phyloP scores from a whole-genome alignment of 1,140 invertebrate genomes.

The Parapsyche elsis region DNA sequence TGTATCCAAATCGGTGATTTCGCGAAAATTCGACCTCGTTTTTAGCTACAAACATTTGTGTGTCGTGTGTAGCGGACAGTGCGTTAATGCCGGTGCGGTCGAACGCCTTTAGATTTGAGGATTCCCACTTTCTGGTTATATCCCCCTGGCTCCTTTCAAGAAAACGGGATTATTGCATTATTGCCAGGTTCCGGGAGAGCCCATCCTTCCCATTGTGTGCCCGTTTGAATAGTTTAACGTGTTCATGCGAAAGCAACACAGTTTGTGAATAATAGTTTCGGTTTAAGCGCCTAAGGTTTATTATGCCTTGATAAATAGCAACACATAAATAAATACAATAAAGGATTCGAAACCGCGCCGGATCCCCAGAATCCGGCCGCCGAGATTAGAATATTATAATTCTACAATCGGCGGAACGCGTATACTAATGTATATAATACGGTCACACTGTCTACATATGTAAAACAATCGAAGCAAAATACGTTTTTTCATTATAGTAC shows the following conservation, averaged over 20 bases:
- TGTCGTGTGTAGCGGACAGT: neutral
- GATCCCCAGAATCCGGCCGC: neutral
- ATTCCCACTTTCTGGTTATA: neutral
- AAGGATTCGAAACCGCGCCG: conserved; percentile 5
- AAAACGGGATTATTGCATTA: conserved; percentile 8
- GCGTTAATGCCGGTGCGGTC: neutral
- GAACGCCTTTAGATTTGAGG: neutral
- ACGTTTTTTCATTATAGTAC: no score
- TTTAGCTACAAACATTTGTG: no score
- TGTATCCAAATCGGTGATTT: no score
- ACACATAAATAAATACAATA: conserved; percentile 8
- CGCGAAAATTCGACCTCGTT: no score
- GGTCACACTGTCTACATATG: no score
- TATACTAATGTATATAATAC: no score
- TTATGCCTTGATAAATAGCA: conserved; percentile 17
- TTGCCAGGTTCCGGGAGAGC: neutral
- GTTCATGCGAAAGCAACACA: conserved; percentile 14
- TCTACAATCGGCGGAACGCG: no score
- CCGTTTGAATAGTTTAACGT: conserved; percentile 24
- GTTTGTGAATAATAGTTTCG: conserved; percentile 13
- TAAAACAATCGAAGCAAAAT: no score
- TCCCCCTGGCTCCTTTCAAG: neutral
- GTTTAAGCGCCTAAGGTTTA: neutral
- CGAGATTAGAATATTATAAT: no score
- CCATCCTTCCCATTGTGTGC: conserved; percentile 16